A percentile compares a stretch with the other conserved stretches of the same genome.
These are phyloP conservation scores for Phrixothrix hirtus DNA, from an alignment of 2,888 invertebrate species.

Conservation along the genomic window DNA sequence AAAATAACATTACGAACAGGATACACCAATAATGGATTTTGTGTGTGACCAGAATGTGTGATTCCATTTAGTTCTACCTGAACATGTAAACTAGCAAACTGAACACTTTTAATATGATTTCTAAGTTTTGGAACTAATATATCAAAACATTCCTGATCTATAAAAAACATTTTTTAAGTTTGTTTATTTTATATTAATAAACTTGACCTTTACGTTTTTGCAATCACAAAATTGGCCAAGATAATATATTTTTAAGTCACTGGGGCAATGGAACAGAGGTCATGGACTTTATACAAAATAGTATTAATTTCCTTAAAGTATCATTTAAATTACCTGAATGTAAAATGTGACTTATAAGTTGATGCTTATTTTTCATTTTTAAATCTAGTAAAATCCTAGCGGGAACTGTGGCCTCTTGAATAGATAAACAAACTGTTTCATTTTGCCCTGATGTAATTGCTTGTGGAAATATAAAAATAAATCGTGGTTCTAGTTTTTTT, in stretches of 20 bases:
- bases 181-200: not conserved
- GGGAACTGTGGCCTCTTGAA: slow-evolving; percentile 44
- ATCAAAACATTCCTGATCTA: slow-evolving; percentile 51
- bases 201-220: not conserved
- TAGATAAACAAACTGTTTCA: slow-evolving; percentile 50
- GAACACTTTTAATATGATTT: slow-evolving; percentile 39
- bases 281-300: slow-evolving; percentile 6
- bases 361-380: slow-evolving; percentile 48
- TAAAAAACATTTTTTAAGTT: slow-evolving; percentile 23
- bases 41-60: slow-evolving; percentile 45
- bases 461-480: slow-evolving; percentile 50
- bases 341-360: slow-evolving; percentile 41
- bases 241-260: slow-evolving; percentile 24
- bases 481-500: slow-evolving; percentile 41
- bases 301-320: too few species aligned
- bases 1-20: slow-evolving; percentile 57
- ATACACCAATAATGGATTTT: slow-evolving; percentile 48
- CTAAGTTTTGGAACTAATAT: slow-evolving; percentile 42
- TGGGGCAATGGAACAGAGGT: slow-evolving; percentile 20
- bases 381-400: slow-evolving; percentile 45
- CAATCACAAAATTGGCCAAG: slow-evolving; percentile 2
- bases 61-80: slow-evolving; percentile 44
- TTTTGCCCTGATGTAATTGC: slow-evolving; percentile 47
- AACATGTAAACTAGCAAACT: slow-evolving; percentile 46
- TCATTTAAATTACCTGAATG: slow-evolving; percentile 50